These are phyloP conservation scores for Paradoxurus hermaphroditus DNA, from an alignment of 2,113 vertebrate species.

Conservation along the genomic window DNA sequence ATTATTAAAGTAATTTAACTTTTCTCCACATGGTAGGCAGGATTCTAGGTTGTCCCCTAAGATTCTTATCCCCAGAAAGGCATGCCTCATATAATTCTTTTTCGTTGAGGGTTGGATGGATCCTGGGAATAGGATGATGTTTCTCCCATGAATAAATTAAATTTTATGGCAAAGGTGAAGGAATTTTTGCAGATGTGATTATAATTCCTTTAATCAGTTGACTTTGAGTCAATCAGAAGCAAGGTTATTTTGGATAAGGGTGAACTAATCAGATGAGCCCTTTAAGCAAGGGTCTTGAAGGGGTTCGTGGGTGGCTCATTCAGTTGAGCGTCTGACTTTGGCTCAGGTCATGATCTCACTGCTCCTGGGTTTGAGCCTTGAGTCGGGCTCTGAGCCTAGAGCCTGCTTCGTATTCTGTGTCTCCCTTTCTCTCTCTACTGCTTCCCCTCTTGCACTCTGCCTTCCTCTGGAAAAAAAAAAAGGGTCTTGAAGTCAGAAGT, in stretches of 20 bases:
- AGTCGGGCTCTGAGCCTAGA: too few species aligned
- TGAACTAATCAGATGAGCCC: background rate
- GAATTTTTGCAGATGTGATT: background rate
- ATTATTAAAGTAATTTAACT: slow-evolving; percentile 20
- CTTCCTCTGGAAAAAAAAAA: background rate
- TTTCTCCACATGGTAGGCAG: background rate
- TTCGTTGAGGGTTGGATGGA: background rate
- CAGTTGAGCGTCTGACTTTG: too few species aligned
- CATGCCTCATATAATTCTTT: background rate
- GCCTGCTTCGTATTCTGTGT: too few species aligned
- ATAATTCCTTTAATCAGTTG: background rate
- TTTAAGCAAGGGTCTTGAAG: background rate
- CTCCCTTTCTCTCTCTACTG: too few species aligned
- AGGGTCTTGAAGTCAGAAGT: background rate
- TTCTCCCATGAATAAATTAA: background rate
- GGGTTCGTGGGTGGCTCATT: too few species aligned
- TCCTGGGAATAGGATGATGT: background rate
- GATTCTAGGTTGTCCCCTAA: background rate
- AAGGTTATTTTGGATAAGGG: background rate
- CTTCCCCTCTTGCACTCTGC: too few species aligned
- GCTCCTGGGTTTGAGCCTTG: too few species aligned
- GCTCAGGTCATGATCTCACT: too few species aligned
- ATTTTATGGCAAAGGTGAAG: background rate
- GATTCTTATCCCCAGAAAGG: background rate
- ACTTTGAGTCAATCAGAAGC: background rate